Evolutionary conservation across 2,797 vertebrate genomes (phyloP), one percentile per base, ranked within the genome.

Genomic region (Rhinoraja longicauda): DNA sequence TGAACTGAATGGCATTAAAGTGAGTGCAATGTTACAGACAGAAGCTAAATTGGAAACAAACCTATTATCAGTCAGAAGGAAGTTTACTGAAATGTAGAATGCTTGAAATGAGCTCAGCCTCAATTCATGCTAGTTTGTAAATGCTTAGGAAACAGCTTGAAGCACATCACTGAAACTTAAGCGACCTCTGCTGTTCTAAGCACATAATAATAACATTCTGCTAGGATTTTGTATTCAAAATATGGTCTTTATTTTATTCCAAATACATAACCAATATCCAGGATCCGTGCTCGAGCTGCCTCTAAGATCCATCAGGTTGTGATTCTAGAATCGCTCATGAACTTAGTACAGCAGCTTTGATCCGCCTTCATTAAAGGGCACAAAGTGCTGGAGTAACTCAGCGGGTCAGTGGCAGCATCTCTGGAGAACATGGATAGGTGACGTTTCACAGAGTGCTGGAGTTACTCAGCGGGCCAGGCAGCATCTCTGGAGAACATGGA

Each of bases 1-100:
- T 64, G 59, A 86, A 64, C 62, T 26, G 82, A 64, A 64, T 19
- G 59, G n/a, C 82, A 86, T 62, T 62, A 86, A n/a, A 59, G 53
- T 29, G 81, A 62, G 24, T 17, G 81, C 57, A 62, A 32, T 15
- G 0, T 57, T 64, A n/a, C 59, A 21, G 26, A 17, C 82, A 32
- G 57, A 86, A 86, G n/a, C 86, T 64, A 86, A 86, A 86, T 86
- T 86, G 82, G 59, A 86, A 86, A 32, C 82, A 86, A 86, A 86
- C 57, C 82, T 64, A 17, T 64, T 86, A 86, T 64, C 82, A 86
- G 82, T 64, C 57, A 86, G 57, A 86, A 29, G 9, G 29, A n/a
- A 86, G 82, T 29, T 86, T n/a, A 29, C n/a, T 62, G 6, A 64
- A 62, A n/a, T 86, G 82, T 32, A n/a, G 13, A 64, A 29, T 62